These are phyloP conservation scores for Stenodema calcarata DNA, from an alignment of 2,888 invertebrate genomes.

Conservation along the genomic window DNA sequence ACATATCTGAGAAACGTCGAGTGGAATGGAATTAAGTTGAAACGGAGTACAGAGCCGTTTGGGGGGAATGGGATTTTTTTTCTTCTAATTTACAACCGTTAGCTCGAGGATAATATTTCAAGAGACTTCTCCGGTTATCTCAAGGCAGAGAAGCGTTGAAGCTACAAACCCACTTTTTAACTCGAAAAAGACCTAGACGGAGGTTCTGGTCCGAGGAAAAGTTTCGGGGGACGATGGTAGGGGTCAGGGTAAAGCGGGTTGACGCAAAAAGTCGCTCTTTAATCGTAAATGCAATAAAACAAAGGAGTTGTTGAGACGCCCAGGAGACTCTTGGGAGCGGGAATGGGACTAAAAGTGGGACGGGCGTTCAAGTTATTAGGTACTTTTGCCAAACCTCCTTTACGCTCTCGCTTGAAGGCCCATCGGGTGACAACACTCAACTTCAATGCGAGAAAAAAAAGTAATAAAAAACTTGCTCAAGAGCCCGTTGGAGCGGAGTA, in stretches of 20 bases:
- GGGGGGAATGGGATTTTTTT: background rate
- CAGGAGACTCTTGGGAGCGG: constrained; percentile 25
- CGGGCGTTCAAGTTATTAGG: constrained; percentile 33
- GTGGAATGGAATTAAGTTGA: background rate
- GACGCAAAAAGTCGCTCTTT: constrained; percentile 31
- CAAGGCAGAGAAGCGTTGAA: constrained; percentile 4
- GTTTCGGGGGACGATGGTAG: background rate
- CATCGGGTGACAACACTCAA: constrained; percentile 30
- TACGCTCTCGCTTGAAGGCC: background rate
- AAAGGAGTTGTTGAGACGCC: constrained; percentile 37
- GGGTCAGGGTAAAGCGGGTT: background rate
- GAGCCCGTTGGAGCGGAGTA: background rate
- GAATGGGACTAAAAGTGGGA: background rate
- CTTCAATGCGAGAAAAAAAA: background rate
- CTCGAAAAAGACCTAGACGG: background rate
- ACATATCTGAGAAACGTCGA: background rate
- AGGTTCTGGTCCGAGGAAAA: background rate
- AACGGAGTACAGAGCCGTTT: background rate
- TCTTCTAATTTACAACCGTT: constrained; percentile 1
- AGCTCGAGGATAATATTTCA: constrained; percentile 15
- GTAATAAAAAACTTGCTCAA: constrained; percentile 17
- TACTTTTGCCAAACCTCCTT: constrained; percentile 28
- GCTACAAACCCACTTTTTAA: constrained; percentile 24
- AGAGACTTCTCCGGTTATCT: constrained; percentile 1
- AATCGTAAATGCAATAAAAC: constrained; percentile 41